Conservation (phyloP, 2,888 invertebrate genomes). For the Drosophila prolongata region DNA sequence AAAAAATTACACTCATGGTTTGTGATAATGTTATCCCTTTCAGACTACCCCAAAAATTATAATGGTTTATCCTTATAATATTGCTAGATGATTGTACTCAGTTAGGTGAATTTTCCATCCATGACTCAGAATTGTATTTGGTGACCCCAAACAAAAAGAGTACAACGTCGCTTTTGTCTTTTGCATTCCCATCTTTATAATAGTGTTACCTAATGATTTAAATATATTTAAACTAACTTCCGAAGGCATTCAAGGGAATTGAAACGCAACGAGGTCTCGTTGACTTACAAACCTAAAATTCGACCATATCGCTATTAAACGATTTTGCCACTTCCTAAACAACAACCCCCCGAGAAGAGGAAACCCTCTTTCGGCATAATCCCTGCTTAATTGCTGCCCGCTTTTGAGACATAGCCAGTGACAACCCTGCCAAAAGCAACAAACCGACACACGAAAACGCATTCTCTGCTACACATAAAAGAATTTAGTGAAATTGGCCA, state of each 20-base stretch:
- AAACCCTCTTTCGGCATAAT: conserved; percentile 56
- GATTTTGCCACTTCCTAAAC: conserved; percentile 27
- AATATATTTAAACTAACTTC: not conserved
- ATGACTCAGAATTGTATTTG: no score
- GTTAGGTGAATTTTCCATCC: no score
- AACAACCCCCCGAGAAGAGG: conserved; percentile 16
- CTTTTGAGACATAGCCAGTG: conserved; percentile 37
- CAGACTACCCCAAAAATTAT: no score
- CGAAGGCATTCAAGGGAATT: not conserved
- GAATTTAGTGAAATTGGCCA: no score
- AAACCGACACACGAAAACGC: conserved; percentile 27
- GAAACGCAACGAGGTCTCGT: conserved; percentile 6
- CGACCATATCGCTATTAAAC: conserved; percentile 27
- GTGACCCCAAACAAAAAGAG: not conserved
- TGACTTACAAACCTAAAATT: conserved; percentile 18
- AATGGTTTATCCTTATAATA: no score
- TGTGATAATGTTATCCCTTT: not conserved
- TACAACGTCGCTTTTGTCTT: not conserved
- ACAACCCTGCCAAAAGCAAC: conserved; percentile 39
- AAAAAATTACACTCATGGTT: no score
- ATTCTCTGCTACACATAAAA: conserved; percentile 5
- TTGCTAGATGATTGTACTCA: no score
- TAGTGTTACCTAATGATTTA: not conserved
- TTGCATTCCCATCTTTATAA: not conserved
- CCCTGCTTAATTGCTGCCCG: conserved; percentile 69